Evolutionary conservation across 37 sponge, comb jelly and placozoan species (phyloP).

Genomic region (Chondrosia reniformis): DNA sequence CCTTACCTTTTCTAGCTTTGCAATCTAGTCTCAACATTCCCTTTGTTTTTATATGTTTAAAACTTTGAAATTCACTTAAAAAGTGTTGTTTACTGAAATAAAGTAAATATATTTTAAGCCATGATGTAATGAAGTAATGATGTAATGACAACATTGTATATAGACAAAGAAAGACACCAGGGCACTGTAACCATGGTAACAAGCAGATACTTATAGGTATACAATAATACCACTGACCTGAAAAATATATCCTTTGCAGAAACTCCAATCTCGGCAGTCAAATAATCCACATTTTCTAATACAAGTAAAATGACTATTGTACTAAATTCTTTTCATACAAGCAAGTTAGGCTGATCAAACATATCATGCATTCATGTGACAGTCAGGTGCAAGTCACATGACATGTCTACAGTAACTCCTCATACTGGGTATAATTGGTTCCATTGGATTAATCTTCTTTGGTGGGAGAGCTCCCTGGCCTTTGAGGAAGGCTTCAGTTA

Average conservation of each 20-base stretch:
- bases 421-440: constrained; percentile 48
- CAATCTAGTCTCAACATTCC: background rate
- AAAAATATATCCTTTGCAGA: too few species aligned
- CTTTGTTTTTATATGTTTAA: background rate
- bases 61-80: background rate
- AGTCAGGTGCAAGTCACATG: background rate
- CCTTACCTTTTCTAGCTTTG: background rate
- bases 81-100: background rate
- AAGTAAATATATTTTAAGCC: background rate
- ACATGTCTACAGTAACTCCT: background rate
- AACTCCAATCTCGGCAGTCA: background rate
- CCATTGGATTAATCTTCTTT: constrained; percentile 39
- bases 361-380: background rate
- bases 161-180: too few species aligned
- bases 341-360: too few species aligned
- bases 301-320: too few species aligned
- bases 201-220: background rate
- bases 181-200: background rate
- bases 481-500: constrained; percentile 56
- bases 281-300: too few species aligned
- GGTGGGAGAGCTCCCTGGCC: constrained; percentile 34
- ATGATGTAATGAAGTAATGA: background rate
- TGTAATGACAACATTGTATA: too few species aligned
- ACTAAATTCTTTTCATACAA: too few species aligned
- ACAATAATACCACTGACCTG: too few species aligned